Evolutionary conservation across 1,140 invertebrate genomes (phyloP), one percentile per base, ranked within the genome.

Genomic region (Drosophila littoralis): DNA sequence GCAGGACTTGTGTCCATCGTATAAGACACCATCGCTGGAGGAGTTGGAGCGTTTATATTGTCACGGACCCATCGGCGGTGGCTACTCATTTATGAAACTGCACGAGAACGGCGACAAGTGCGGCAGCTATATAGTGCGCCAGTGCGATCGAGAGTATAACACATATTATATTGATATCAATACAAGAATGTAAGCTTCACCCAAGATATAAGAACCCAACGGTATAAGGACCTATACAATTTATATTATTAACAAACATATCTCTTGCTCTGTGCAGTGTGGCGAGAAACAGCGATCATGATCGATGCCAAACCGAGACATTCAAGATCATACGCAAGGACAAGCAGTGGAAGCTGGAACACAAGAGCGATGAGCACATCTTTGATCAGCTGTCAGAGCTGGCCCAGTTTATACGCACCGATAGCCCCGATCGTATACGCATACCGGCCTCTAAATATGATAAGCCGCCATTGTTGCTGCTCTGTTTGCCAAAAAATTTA

Each of bases 391-490:
- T 91, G 8, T 70, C 61, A 0, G 84, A 91, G 32, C 15, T 92
- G 61, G 91, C 86, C 17, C 67, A 79, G 43, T 91, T 64, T 35
- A 92, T 92, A 48, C 54, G 55, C 7, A 75, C 91, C 1, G 81
- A 91, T 48, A 69, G 69, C 6, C 40, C 46, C 6, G 60, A 76
- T 12, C 79, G 81, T n/a, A 69, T 76, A n/a, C 72, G 96, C 80
- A 94, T 98, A 84, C 96, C 96, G 43, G 95, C 97, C 12, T 97
- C 97, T 2, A 96, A 97, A 94, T 97, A 97, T 93, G 97, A 97
- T 92, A 95, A 95, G 91, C 96, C 96, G 4, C 94, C 95, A 38
- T 85, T 91, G 8, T 64, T 97, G 67, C 90, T 97, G 38, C 93
- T 97, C 12, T 97, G 96, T 81, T 93, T 92, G 77, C 90, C 91